phyloP scores from a whole-genome alignment of 2,113 vertebrate species.

The Gnathonemus longibarbis region DNA sequence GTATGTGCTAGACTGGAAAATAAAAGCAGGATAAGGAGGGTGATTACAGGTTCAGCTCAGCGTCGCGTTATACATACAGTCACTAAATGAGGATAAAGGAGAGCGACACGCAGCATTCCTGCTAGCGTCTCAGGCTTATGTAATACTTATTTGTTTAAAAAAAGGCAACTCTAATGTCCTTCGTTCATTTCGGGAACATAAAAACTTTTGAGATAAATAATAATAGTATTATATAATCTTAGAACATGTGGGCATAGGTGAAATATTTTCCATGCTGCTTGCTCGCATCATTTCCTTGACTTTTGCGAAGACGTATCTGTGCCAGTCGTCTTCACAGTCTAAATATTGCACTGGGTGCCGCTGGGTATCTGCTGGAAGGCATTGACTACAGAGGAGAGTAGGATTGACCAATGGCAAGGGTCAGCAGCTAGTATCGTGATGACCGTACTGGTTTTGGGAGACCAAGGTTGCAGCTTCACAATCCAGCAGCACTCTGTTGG shows the following conservation, averaged over 20 bases:
- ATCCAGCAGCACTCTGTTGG: background rate
- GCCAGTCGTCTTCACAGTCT: background rate
- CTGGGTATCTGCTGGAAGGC: background rate
- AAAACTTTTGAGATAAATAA: background rate
- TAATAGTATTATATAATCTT: background rate
- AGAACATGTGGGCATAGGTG: background rate
- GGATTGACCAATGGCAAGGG: background rate
- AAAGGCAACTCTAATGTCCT: constrained; percentile 1
- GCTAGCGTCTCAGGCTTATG: background rate
- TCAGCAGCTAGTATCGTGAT: background rate
- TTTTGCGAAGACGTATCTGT: background rate
- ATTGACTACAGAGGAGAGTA: background rate
- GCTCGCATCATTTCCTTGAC: background rate
- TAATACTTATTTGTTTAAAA: background rate
- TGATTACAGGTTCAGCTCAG: background rate
- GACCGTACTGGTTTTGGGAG: background rate
- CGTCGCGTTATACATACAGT: background rate
- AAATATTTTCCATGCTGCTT: background rate
- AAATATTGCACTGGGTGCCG: background rate
- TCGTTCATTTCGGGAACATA: background rate
- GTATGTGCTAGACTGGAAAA: background rate
- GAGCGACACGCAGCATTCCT: background rate
- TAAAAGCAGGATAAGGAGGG: background rate
- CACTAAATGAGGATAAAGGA: background rate
- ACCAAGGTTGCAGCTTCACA: background rate